A percentile compares a stretch with the other conserved stretches of the same genome.
Conservation (phyloP, 2,888 invertebrate species). For the Stenodera caucasica region DNA sequence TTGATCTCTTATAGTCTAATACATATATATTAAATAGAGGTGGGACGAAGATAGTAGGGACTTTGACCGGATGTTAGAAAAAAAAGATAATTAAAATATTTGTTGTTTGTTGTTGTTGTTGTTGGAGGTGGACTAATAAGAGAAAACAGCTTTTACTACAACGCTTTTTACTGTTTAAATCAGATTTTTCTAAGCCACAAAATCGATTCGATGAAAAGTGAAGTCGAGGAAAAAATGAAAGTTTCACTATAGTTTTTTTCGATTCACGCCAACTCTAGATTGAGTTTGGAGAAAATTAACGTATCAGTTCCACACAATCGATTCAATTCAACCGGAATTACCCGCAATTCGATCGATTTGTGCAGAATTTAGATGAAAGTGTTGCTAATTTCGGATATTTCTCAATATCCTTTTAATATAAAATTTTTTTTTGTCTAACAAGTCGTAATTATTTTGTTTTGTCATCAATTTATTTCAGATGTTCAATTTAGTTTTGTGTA, state of each 20-base stretch:
- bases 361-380: slow-evolving; percentile 22
- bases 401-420: background rate
- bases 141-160: slow-evolving; percentile 5
- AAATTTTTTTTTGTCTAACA: background rate
- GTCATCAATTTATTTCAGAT: too few species aligned
- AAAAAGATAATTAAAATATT: slow-evolving; percentile 5
- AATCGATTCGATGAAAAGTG: background rate
- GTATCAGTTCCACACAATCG: slow-evolving; percentile 3
- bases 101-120: slow-evolving; percentile 1
- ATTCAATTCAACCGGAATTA: background rate
- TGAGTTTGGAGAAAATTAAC: too few species aligned
- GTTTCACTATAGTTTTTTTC: too few species aligned
- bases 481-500: too few species aligned
- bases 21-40: background rate
- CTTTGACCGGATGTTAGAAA: slow-evolving; percentile 7
- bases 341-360: slow-evolving; percentile 12
- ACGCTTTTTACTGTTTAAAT: background rate
- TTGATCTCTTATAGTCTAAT: background rate
- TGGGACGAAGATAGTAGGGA: slow-evolving; percentile 4
- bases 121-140: slow-evolving; percentile 3
- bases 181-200: background rate
- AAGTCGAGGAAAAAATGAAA: background rate
- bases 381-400: slow-evolving; percentile 17
- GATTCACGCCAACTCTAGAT: too few species aligned
- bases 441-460: too few species aligned